Percentiles rank a stretch among this genome's conserved stretches.
Evolutionary conservation across 1,140 invertebrate species (phyloP).

Genomic region (Oppia nitens): DNA sequence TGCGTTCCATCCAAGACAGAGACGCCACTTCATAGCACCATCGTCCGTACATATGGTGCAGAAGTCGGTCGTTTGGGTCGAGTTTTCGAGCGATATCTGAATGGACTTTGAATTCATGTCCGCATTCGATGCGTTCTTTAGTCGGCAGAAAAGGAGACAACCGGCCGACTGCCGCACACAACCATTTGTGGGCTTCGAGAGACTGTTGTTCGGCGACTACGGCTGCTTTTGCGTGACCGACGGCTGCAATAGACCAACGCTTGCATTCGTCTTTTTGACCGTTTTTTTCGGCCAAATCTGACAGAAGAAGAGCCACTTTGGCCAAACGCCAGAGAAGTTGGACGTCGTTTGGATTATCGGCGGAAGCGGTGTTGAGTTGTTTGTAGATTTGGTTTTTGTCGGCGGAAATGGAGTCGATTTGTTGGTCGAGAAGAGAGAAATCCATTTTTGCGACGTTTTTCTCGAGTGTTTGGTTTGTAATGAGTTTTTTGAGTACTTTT

Average conservation of each 20-base stretch:
- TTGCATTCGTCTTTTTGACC: constrained; percentile 36
- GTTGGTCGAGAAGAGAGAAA: neutral
- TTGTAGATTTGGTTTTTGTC: constrained; percentile 3
- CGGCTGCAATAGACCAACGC: constrained; percentile 39
- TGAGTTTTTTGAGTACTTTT: too few relatives aligned
- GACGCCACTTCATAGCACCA: constrained; percentile 50
- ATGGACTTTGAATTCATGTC: constrained; percentile 34
- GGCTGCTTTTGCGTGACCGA: constrained; percentile 39
- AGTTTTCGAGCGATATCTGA: constrained; percentile 47
- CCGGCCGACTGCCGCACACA: constrained; percentile 37
- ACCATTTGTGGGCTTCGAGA: constrained; percentile 54
- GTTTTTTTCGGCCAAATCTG: constrained; percentile 28
- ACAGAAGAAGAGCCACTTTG: constrained; percentile 41
- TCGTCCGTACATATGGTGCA: constrained; percentile 50
- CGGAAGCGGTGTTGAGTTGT: constrained; percentile 12
- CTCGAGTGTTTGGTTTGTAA: too few relatives aligned
- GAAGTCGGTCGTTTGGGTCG: constrained; percentile 42
- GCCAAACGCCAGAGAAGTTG: constrained; percentile 47
- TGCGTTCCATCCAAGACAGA: constrained; percentile 49
- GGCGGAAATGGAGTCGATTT: neutral
- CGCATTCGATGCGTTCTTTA: constrained; percentile 44
- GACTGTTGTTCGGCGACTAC: constrained; percentile 36
- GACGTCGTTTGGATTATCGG: constrained; percentile 9
- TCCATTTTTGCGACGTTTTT: neutral
- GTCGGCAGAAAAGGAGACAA: constrained; percentile 39